phyloP scores from a whole-genome alignment of 2,888 invertebrate species.

The Protophormia terraenovae region DNA sequence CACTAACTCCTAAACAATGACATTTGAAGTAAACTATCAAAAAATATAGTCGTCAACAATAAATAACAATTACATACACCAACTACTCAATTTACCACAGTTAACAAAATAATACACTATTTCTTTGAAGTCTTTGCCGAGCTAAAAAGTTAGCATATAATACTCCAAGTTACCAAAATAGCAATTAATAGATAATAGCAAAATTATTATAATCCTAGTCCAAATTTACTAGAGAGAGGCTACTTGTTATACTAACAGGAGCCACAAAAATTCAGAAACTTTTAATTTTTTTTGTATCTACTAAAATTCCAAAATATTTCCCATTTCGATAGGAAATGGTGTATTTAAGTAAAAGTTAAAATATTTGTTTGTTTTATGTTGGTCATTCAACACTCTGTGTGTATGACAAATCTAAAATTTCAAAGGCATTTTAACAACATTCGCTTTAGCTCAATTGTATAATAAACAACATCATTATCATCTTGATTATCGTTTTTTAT shows the following conservation, averaged over 20 bases:
- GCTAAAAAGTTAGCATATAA: no score
- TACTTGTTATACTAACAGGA: no score
- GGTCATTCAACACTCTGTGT: constrained; percentile 3
- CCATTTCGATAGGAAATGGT: background rate
- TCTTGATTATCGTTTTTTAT: background rate
- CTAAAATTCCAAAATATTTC: no score
- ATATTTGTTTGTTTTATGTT: background rate
- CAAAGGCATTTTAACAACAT: background rate
- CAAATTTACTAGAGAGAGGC: no score
- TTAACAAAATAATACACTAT: background rate
- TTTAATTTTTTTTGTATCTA: no score
- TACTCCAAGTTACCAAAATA: background rate
- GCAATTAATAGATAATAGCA: no score
- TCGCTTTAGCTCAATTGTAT: background rate
- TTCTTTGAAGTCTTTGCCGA: no score
- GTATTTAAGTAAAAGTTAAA: background rate
- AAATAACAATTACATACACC: constrained; percentile 20
- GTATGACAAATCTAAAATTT: constrained; percentile 31
- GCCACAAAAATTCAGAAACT: no score
- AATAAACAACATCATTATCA: background rate
- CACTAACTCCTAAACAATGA: constrained; percentile 28
- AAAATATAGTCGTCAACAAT: background rate
- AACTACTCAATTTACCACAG: constrained; percentile 1
- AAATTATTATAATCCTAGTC: no score
- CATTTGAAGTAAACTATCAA: constrained; percentile 36